Evolutionary conservation across 2,113 vertebrate genomes (phyloP), one percentile per base, ranked within the genome.

Genomic region (Dromas ardeola): DNA sequence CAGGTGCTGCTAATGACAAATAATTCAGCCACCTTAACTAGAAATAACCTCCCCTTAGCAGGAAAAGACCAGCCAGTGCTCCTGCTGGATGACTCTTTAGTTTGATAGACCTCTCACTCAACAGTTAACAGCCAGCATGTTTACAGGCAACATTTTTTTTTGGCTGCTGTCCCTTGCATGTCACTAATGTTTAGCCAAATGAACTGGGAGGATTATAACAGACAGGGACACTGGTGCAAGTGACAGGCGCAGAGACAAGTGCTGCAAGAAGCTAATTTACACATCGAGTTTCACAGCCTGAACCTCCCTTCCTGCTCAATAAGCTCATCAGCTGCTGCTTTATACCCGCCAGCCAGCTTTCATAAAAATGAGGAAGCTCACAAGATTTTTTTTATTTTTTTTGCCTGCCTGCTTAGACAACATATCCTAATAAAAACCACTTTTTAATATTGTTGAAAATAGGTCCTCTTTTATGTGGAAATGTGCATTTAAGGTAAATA

Each of bases 191-290:
- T 97, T 63, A 95, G 72, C 92, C 93, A 92, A 77, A 94, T 11
- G 88, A 97, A 93, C 85, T 71, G 45, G 88, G 67, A 88, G 94
- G 96, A 93, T 50, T 50, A 55, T 65, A 92, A 93, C 90, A 92
- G 83, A 55, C 70, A 34, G 88, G 58, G 87, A 88, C 94, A 55
- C 70, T 50, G 61, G 86, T 58, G 93, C 52, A 86, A 81, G 82
- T 93, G 92, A 95, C 94, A 92, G 90, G 96, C 87, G 19, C 95
- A n/a, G 53, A 80, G 43, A 80, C 77, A 55, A 91, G 91, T 73
- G 81, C 89, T 67, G 90, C 12, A 42, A 95, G 95, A 82, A 84
- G 84, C 87, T 88, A 43, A 96, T 91, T 91, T 79, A 67, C 96
- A 94, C 77, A 43, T 55, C 1, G 53, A 11, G 23, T 55, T 90